Base-by-base conservation (phyloP, 2,888 invertebrate genomes). In the Lepidocyrtinus sp. region DNA sequence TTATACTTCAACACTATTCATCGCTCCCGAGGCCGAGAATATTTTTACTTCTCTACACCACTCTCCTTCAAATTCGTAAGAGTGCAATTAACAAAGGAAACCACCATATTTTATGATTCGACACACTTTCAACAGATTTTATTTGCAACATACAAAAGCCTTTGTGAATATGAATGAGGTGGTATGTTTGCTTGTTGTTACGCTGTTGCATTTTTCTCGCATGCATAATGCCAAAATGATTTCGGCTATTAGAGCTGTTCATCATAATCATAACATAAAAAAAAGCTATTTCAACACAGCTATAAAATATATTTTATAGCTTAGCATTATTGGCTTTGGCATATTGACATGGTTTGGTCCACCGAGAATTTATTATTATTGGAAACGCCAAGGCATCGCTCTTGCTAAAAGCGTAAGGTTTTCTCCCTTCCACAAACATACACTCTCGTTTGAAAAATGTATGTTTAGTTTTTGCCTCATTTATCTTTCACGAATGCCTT, bases 21-120 rank as follows among this genome's bases (percentile, higher is more conserved):
- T 50, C 36, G 12, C 36, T 75, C 64, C 69, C 75, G 75, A 75
- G 75, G 75, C 75, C 75, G 70, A 70, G 75, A 75, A 75, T 70
- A 70, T 45, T 70, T 50, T 12, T 50, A n/a, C n/a, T n/a, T 12
- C 50, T 12, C 15, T n/a, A n/a, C n/a, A n/a, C n/a, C n/a, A n/a
- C n/a, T n/a, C n/a, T 27, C 67, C 24, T 46, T 64, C 50, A 72
- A 63, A 68, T 68, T 24, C 25, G 27, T 17, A 25, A 71, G 67
- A 22, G 65, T 59, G 65, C 68, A 50, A 75, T 22, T 45, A 17
- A 19, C 45, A 67, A n/a, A 64, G 27, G 36, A 67, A 27, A 45
- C 17, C 69, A 19, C 24, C 59, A 59, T 59, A 36, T 68, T 59
- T 50, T 50, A 2, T 50, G 59, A 45, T 75, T 75, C 75, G 75